Base-by-base conservation (phyloP, 2,797 vertebrate genomes). In the Dendrocincla fuliginosa region DNA sequence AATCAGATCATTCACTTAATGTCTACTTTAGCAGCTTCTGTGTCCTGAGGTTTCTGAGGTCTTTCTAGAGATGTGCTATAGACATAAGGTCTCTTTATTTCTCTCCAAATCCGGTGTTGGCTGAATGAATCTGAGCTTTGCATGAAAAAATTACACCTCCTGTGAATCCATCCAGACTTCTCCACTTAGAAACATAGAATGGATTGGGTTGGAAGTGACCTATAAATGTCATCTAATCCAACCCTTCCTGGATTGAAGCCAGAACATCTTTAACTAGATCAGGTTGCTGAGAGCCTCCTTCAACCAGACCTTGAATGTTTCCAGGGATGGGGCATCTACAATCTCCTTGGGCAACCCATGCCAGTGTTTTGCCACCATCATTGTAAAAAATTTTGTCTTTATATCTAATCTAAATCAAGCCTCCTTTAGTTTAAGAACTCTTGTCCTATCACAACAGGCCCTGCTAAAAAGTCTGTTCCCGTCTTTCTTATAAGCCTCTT, bases 1-100 rank as follows among this genome's bases (percentile, higher is more conserved):
- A 92, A 83, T 92, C 68, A 83, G 57, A 89, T 90, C 53, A 78
- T 61, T 85, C 91, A 94, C 87, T 63, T 85, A 87, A 73, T 49
- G 9, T 69, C 61, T 94, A 57, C 24, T 86, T 83, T 89, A 96
- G 81, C 33, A 87, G 42, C 56, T 93, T 79, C 89, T 61, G 57
- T 83, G 78, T 84, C 49, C 52, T 77, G 56, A 87, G 46, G 52
- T 79, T 93, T 92, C 53, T 53, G 53, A 85, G 68, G n/a, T 44
- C 39, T 75, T 91, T 87, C 79, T 80, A 64, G 55, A 84, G 42
- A 74, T 57, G 4, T 80, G 35, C 64, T 83, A 32, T 24, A 83
- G 47, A 55, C 93, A 80, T 80, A 50, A 71, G 3, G 17, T 70
- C 8, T 75, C 37, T 27, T 35, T 83, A n/a, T 81, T 63, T 65